A percentile compares a stretch with the other conserved stretches of the same genome.
These are phyloP conservation scores for Tachina lurida DNA, from an alignment of 2,888 invertebrate genomes.

Conservation along the genomic window DNA sequence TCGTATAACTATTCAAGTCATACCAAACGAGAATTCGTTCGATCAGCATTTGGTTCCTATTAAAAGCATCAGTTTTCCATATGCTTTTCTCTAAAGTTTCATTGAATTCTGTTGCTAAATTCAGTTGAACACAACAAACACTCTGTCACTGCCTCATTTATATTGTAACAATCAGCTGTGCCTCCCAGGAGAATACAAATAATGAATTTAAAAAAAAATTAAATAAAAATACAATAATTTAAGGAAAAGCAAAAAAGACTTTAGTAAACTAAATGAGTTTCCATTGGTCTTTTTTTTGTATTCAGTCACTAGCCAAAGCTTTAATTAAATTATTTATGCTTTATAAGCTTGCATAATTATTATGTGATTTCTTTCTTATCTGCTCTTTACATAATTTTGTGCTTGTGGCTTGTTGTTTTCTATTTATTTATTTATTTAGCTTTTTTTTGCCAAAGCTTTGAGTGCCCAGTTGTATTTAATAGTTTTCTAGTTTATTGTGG, in stretches of 20 bases:
- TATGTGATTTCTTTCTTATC: neutral
- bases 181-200: conserved; percentile 1
- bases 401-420: conserved; percentile 2
- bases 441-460: neutral
- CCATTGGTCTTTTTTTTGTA: conserved; percentile 22
- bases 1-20: too few species aligned
- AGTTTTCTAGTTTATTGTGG: too few species aligned
- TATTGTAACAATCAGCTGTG: neutral
- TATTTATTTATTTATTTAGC: neutral
- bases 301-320: conserved; percentile 33
- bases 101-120: too few species aligned
- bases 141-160: neutral
- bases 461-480: neutral
- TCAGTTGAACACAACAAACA: neutral
- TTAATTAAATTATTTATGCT: conserved; percentile 64
- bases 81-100: too few species aligned
- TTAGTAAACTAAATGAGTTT: neutral
- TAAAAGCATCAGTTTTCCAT: too few species aligned
- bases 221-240: neutral
- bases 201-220: neutral
- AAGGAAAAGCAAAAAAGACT: neutral
- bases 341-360: conserved; percentile 36
- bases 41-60: too few species aligned
- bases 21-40: too few species aligned
- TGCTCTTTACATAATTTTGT: conserved; percentile 1